phyloP scores from a whole-genome alignment of 2,797 vertebrate species.

The Clarias fuscus region DNA sequence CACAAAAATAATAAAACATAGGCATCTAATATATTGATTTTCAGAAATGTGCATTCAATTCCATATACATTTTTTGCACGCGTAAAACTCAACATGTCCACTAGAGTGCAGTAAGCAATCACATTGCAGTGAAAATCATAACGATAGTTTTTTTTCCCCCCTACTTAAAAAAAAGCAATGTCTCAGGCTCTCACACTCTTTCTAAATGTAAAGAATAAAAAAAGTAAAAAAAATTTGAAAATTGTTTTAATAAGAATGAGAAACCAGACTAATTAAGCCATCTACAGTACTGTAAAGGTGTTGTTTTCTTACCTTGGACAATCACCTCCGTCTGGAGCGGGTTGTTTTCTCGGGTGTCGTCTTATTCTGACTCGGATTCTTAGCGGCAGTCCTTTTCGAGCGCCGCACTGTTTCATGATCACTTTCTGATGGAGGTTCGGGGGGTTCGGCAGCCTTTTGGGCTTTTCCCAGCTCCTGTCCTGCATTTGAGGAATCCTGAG shows the following conservation, averaged over 20 bases:
- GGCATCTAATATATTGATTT: too few relatives aligned
- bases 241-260: not conserved
- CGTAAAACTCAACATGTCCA: slow-evolving; percentile 7
- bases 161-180: not conserved
- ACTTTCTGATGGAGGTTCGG: not conserved
- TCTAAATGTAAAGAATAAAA: too few relatives aligned
- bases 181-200: not conserved
- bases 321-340: slow-evolving; percentile 2
- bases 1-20: not conserved
- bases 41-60: not conserved
- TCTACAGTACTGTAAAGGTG: not conserved
- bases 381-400: slow-evolving; percentile 69
- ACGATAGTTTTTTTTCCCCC: not conserved
- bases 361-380: slow-evolving; percentile 48
- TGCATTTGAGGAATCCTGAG: not conserved
- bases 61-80: not conserved
- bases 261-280: not conserved
- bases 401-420: slow-evolving; percentile 53
- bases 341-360: slow-evolving; percentile 8
- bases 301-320: not conserved
- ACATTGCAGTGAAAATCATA: not conserved
- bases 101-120: slow-evolving; percentile 19
- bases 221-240: too few relatives aligned
- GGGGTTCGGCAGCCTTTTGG: not conserved
- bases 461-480: not conserved